These are phyloP conservation scores for pig (Sus scrofa) DNA, from an alignment of 2,113 vertebrate genomes.

Conservation along the genomic window T2T-Sscrofa CM000830.6:111535501-111536000, in stretches of 20 bases:
- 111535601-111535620: not conserved
- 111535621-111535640: not conserved
- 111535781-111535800: not conserved
- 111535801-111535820: not conserved
- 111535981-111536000: conserved; percentile 31
- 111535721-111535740: not conserved
- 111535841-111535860: not conserved
- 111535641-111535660: not conserved
- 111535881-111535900: not conserved
- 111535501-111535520: not conserved
- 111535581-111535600: conserved; percentile 21
- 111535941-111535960: not conserved
- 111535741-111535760: too few relatives aligned
- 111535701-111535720: not conserved
- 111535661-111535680: not conserved
- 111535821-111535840: not conserved
- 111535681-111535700: conserved; percentile 14
- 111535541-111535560: not conserved
- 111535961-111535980: not conserved
- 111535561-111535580: not conserved
- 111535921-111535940: not conserved
- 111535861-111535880: not conserved
- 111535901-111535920: conserved; percentile 10
- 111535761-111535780: conserved; percentile 23
- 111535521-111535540: not conserved